Conservation (phyloP, 2,888 invertebrate species). For the Napeogenes inachia region DNA sequence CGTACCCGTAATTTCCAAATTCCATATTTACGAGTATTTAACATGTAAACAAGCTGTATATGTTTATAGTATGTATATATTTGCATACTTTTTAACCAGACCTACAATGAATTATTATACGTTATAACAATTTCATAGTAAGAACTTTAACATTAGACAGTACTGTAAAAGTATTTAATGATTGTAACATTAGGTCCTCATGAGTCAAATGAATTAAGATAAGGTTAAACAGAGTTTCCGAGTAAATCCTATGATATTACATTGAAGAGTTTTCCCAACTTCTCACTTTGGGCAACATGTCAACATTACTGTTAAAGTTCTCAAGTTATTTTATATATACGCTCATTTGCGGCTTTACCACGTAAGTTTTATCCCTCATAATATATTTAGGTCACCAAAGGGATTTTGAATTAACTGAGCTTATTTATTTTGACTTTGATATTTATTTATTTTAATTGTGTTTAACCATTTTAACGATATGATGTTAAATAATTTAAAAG, state of each 20-base stretch:
- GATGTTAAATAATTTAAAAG: too few relatives aligned
- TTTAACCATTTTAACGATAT: too few relatives aligned
- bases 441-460: too few relatives aligned
- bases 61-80: too few relatives aligned
- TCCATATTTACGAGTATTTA: too few relatives aligned
- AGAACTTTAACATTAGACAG: too few relatives aligned
- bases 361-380: conserved; percentile 33
- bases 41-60: too few relatives aligned
- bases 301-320: conserved; percentile 30
- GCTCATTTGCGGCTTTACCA: conserved; percentile 33
- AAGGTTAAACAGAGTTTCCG: conserved; percentile 3
- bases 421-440: conserved; percentile 6
- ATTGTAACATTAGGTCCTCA: not conserved
- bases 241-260: conserved; percentile 32
- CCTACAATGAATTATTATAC: too few relatives aligned
- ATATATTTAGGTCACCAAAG: conserved; percentile 31
- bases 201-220: not conserved
- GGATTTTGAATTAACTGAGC: conserved; percentile 9
- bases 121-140: too few relatives aligned
- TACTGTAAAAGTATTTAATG: too few relatives aligned
- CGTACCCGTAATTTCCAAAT: too few relatives aligned
- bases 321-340: conserved; percentile 30
- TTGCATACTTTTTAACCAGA: too few relatives aligned
- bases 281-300: conserved; percentile 32
- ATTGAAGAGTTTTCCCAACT: conserved; percentile 30